These are phyloP conservation scores for Noctua fimbriata DNA, from an alignment of 2,888 invertebrate genomes.

Conservation along the genomic window DNA sequence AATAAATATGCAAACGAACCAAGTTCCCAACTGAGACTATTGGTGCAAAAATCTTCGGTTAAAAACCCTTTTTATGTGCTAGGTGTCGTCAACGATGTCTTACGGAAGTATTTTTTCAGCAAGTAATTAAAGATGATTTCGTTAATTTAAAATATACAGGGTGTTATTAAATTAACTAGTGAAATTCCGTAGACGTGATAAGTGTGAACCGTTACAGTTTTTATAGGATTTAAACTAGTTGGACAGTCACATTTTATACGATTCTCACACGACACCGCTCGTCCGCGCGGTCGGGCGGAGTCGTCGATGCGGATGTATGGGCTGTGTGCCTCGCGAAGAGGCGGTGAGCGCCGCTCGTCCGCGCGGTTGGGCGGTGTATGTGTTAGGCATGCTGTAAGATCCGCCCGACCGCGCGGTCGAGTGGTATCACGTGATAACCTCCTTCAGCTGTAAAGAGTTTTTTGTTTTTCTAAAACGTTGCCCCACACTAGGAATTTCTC, in stretches of 20 bases:
- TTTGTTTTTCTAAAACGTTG: too few species aligned
- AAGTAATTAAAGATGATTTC: conserved; percentile 18
- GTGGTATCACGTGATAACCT: too few species aligned
- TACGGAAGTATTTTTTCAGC: conserved; percentile 19
- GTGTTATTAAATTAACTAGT: not conserved
- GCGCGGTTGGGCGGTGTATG: not conserved
- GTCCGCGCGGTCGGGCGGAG: not conserved
- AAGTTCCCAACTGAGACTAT: conserved; percentile 68
- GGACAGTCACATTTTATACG: not conserved
- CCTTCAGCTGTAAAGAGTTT: too few species aligned
- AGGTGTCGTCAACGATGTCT: conserved; percentile 27
- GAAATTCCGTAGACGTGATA: not conserved
- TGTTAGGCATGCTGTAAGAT: not conserved
- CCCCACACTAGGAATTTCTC: too few species aligned
- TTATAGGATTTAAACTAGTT: not conserved
- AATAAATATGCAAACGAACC: conserved; percentile 83
- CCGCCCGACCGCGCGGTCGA: not conserved
- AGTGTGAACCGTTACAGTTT: not conserved
- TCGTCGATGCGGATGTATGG: too few species aligned
- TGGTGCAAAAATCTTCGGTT: conserved; percentile 68
- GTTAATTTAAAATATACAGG: conserved; percentile 2
- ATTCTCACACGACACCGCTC: not conserved
- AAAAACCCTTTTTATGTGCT: conserved; percentile 66
- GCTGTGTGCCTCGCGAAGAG: too few species aligned
- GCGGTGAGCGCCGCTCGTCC: too few species aligned